Evolutionary conservation across 2,888 invertebrate genomes (phyloP).

Genomic region (Heteropelma amictum): DNA sequence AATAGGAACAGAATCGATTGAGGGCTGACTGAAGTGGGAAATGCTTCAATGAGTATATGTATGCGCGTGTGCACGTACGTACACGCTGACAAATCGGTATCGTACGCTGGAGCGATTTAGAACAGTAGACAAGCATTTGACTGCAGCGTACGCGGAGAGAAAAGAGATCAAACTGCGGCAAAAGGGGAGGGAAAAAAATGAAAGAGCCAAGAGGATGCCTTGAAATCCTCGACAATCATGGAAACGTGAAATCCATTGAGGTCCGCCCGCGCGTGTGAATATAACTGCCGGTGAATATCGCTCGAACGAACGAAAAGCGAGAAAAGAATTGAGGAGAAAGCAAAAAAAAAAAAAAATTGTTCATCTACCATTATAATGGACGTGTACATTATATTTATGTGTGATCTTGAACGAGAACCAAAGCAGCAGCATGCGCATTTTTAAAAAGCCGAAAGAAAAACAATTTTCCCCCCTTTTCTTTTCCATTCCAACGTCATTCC

Average conservation of each 20-base stretch:
- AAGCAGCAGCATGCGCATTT: too few species aligned
- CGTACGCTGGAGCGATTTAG: conserved; percentile 70
- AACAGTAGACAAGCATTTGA: conserved; percentile 63
- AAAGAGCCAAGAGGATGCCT: conserved; percentile 57
- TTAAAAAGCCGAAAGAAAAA: not conserved
- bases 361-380: not conserved
- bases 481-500: conserved; percentile 5
- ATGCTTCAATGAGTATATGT: not conserved
- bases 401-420: too few species aligned
- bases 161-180: conserved; percentile 43
- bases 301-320: conserved; percentile 42
- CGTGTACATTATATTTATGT: too few species aligned
- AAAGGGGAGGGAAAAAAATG: not conserved
- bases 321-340: conserved; percentile 32
- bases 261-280: conserved; percentile 73
- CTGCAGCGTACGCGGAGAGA: conserved; percentile 27
- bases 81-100: conserved; percentile 8
- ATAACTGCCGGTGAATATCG: conserved; percentile 70
- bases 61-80: not conserved
- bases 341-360: conserved; percentile 6
- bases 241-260: conserved; percentile 71
- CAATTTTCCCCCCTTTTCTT: not conserved
- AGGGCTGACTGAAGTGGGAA: not conserved
- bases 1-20: conserved; percentile 60
- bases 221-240: conserved; percentile 73